Base-by-base conservation (phyloP, 2,888 invertebrate species). In the Plagiodera versicolora region DNA sequence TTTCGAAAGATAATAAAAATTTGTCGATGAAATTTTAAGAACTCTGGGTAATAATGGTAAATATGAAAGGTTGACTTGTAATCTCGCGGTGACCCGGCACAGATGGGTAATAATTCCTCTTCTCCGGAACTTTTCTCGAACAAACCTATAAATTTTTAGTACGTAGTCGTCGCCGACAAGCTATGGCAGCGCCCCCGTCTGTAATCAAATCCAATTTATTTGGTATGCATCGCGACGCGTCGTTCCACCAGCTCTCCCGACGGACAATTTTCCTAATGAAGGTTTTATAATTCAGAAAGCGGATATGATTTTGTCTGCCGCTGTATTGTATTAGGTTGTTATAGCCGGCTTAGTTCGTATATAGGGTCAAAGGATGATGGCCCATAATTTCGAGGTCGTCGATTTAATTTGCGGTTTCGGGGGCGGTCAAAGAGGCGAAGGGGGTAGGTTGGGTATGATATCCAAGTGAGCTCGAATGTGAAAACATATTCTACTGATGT, bases 211-310 rank as follows among this genome's bases (percentile, higher is more conserved):
- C 44, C 62, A 64, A 64, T 66, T 64, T 62, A 58, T 47, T 64
- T 62, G 57, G 62, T 66, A 64, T 66, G 64, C 64, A 66, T 62
- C 60, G 55, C 35, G 60, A 51, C 56, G 59, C 39, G 53, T 20
- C 44, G 39, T 35, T 53, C 10, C n/a, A 10, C 18, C 20, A 55
- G n/a, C 39, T 39, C 51, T 51, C 63, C 58, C 63, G 58, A 61
- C 58, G 64, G 64, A 64, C 66, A 56, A 66, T 66, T 63, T 60
- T 56, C 60, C 51, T 66, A 64, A 66, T 64, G 60, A 64, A 64
- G 61, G 60, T 64, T 66, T 66, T 66, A 62, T 61, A 60, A 66
- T 66, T 66, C 64, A 66, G 63, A 60, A 59, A 50, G 66, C 58
- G 63, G 59, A 59, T 61, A 57, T 61, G 60, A 58, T 65, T 61